Percentiles rank a stretch among this genome's conserved stretches.
Conservation (phyloP, 2,888 invertebrate genomes). For the Idaea biselata region DNA sequence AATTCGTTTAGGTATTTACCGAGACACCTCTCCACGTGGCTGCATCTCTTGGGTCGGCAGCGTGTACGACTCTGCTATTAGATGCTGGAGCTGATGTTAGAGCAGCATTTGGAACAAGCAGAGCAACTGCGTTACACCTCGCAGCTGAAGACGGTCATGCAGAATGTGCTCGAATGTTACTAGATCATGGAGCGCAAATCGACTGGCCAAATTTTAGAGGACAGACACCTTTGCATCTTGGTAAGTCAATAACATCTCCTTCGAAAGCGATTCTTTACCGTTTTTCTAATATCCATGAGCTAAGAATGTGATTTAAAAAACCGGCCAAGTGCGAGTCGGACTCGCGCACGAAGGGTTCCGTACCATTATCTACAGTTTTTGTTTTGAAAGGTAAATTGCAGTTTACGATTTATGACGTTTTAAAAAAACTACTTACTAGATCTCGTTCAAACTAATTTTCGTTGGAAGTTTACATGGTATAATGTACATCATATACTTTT, state of each 20-base stretch:
- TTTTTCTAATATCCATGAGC: slow-evolving; percentile 2
- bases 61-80: slow-evolving; percentile 86
- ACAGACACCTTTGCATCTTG: slow-evolving; percentile 91
- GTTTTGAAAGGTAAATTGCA: too few species aligned
- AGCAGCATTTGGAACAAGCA: slow-evolving; percentile 85
- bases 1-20: slow-evolving; percentile 84
- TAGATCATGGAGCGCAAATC: slow-evolving; percentile 88
- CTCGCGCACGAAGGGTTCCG: too few species aligned
- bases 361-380: too few species aligned
- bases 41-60: slow-evolving; percentile 85
- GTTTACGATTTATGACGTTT: too few species aligned
- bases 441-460: too few species aligned
- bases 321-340: too few species aligned
- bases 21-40: slow-evolving; percentile 93
- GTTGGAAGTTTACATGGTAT: too few species aligned
- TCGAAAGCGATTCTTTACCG: neutral
- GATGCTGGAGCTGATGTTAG: slow-evolving; percentile 89
- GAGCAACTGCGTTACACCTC: slow-evolving; percentile 91
- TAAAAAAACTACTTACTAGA: too few species aligned
- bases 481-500: too few species aligned
- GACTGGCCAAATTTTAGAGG: slow-evolving; percentile 87
- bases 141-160: slow-evolving; percentile 93
- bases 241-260: slow-evolving; percentile 37
- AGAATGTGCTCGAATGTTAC: slow-evolving; percentile 86
- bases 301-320: too few species aligned